phyloP scores from a whole-genome alignment of 2,797 vertebrate genomes.

The Crax fasciolata region DNA sequence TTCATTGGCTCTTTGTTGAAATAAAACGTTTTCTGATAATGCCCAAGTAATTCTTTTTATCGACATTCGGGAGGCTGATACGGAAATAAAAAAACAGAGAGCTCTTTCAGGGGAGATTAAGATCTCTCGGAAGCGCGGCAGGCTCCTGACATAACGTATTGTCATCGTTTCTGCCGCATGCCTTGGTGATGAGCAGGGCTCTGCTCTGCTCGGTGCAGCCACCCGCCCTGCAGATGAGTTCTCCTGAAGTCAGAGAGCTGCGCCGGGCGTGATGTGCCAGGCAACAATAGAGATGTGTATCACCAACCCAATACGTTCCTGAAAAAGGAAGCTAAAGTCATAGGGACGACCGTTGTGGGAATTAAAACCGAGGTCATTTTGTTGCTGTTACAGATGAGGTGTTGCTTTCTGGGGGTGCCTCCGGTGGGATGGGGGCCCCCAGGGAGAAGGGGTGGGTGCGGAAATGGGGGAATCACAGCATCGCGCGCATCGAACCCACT shows the following conservation, averaged over 20 bases:
- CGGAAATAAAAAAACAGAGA: slow-evolving; percentile 80
- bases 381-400: neutral
- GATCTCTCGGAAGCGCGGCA: slow-evolving; percentile 73
- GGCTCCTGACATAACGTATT: slow-evolving; percentile 49
- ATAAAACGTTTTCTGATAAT: slow-evolving; percentile 83
- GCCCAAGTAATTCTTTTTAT: slow-evolving; percentile 85
- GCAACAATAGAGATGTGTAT: neutral
- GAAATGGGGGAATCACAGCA: neutral
- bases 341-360: neutral
- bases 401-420: neutral
- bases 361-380: neutral
- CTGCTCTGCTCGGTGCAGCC: neutral
- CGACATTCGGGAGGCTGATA: slow-evolving; percentile 75
- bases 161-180: neutral
- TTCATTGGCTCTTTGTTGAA: slow-evolving; percentile 78
- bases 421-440: rapidly evolving
- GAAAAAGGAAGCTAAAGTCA: neutral
- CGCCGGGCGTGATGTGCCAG: neutral
- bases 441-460: neutral
- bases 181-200: neutral
- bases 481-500: neutral
- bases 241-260: slow-evolving; percentile 7
- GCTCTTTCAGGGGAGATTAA: slow-evolving; percentile 83
- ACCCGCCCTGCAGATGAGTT: neutral
- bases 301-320: neutral